phyloP scores from a whole-genome alignment of 2,113 vertebrate genomes.

The Nestor notabilis region DNA sequence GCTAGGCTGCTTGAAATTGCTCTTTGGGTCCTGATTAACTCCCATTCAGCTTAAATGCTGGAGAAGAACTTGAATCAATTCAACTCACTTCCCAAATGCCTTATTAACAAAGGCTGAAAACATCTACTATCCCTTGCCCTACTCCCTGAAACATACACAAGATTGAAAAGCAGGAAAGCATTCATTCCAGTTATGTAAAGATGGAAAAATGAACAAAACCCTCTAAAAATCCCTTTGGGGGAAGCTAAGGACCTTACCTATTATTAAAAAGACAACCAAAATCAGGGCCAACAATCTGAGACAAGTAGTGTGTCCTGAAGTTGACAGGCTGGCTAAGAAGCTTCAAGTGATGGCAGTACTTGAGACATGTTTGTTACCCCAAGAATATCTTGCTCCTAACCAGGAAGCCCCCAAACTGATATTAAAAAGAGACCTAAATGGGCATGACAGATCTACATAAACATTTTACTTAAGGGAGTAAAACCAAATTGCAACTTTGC shows the following conservation, averaged over 20 bases:
- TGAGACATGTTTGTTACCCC: neutral
- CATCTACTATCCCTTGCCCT: neutral
- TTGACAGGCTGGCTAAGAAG: neutral
- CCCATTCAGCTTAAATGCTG: neutral
- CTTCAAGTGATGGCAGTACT: neutral
- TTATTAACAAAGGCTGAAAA: neutral
- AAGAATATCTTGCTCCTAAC: neutral
- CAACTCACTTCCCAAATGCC: neutral
- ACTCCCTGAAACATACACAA: neutral
- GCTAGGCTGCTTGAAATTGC: neutral
- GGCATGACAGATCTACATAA: neutral
- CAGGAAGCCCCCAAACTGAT: neutral
- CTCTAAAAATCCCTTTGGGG: neutral
- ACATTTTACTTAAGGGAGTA: neutral
- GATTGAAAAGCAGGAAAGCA: neutral
- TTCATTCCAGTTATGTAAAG: neutral
- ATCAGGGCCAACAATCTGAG: neutral
- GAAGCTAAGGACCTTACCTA: neutral
- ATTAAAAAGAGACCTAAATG: neutral
- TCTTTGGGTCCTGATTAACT: neutral
- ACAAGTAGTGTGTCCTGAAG: neutral
- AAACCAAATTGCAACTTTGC: neutral
- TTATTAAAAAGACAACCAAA: neutral
- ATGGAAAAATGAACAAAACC: neutral
- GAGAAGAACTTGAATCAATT: neutral